Evolutionary conservation across 2,113 vertebrate species (phyloP).

Genomic region (Turnix velox): DNA sequence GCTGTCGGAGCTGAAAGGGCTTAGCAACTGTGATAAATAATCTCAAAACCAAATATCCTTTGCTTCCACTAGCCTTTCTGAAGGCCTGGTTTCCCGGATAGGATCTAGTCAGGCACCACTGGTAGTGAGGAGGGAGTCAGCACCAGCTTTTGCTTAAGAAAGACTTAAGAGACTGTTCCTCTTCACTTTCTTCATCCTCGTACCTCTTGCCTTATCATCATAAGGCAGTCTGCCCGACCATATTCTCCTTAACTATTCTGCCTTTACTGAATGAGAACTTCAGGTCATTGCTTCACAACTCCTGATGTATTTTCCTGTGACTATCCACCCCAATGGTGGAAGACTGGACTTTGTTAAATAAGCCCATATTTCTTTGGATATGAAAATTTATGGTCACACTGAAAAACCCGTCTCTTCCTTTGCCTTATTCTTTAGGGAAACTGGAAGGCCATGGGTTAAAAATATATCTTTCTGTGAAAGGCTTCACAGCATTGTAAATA

Average conservation of each 20-base stretch:
- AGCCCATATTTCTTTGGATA: background rate
- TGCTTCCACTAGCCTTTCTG: background rate
- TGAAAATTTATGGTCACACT: background rate
- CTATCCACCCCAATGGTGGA: background rate
- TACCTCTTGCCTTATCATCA: background rate
- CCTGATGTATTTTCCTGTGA: background rate
- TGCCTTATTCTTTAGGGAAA: background rate
- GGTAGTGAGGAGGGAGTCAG: background rate
- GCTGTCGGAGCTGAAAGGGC: background rate
- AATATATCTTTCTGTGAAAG: background rate
- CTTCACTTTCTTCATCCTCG: background rate
- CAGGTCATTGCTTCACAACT: accelerated
- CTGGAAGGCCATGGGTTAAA: background rate
- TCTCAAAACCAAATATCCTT: background rate
- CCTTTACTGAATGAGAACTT: background rate
- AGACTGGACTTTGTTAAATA: background rate
- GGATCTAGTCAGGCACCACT: background rate
- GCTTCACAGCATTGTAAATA: background rate
- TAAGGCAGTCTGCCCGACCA: accelerated
- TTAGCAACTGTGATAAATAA: background rate
- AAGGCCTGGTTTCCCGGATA: background rate
- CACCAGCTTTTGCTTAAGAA: background rate
- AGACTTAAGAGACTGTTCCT: background rate
- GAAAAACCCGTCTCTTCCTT: background rate
- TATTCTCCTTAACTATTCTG: background rate